Evolutionary conservation across 2,113 vertebrate genomes (phyloP).

Genomic region (Colinus virginianus): DNA sequence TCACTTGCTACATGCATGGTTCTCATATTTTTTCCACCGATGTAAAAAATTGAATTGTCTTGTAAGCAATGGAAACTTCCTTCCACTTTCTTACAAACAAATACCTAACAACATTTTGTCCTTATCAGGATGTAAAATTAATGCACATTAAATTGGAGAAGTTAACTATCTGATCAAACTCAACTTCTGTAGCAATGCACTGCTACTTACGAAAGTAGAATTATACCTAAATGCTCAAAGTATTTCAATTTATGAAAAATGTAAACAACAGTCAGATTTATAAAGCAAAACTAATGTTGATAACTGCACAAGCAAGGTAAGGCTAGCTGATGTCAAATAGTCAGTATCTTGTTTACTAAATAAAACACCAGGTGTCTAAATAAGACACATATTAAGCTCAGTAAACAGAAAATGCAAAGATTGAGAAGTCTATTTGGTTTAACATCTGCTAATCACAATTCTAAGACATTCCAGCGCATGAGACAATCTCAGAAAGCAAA

Average conservation of each 20-base stretch:
- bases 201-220: background rate
- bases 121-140: background rate
- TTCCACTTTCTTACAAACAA: background rate
- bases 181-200: background rate
- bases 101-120: background rate
- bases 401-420: conserved; percentile 24
- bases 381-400: background rate
- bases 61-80: background rate
- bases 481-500: conserved; percentile 49
- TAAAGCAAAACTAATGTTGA: background rate
- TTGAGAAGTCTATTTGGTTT: conserved; percentile 54
- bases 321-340: background rate
- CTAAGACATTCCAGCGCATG: background rate
- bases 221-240: background rate
- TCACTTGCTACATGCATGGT: background rate
- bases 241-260: background rate
- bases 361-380: background rate
- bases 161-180: background rate
- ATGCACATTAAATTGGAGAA: background rate
- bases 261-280: background rate
- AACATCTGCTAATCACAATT: conserved; percentile 32
- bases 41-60: background rate
- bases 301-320: background rate
- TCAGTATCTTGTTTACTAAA: background rate
- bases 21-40: background rate